Conservation (phyloP, 2,797 vertebrate genomes). For the Tamandua tetradactyla region DNA sequence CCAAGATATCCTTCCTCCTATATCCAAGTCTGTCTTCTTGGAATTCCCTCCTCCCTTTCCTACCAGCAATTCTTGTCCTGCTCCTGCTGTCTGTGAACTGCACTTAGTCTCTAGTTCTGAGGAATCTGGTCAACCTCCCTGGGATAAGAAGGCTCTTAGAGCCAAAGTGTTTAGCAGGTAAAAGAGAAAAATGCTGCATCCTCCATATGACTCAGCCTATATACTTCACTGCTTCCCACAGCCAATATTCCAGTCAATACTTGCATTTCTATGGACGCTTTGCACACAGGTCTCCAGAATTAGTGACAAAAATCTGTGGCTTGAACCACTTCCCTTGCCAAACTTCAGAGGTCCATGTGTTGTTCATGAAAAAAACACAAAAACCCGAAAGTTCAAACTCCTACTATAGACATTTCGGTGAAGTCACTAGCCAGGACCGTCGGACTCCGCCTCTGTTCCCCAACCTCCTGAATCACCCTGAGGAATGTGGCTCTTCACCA, state of each 20-base stretch:
- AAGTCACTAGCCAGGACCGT: background rate
- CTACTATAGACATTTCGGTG: background rate
- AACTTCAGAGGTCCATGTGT: background rate
- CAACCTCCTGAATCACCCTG: background rate
- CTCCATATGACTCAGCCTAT: background rate
- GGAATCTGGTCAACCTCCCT: background rate
- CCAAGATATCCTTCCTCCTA: background rate
- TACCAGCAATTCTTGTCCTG: background rate
- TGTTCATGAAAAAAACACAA: conserved; percentile 28
- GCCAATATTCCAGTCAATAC: background rate
- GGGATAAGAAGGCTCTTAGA: background rate
- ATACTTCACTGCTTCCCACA: background rate
- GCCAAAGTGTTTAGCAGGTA: background rate
- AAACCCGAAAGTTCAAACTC: background rate
- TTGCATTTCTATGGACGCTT: conserved; percentile 17
- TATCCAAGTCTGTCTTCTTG: background rate
- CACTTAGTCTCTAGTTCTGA: background rate
- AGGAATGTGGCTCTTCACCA: background rate
- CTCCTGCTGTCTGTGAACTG: background rate
- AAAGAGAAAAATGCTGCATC: background rate
- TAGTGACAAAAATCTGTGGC: conserved; percentile 4
- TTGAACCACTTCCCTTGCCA: background rate
- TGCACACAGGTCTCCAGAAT: background rate
- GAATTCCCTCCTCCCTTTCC: background rate
- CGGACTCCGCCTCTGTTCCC: background rate